Evolutionary conservation across 2,113 vertebrate species (phyloP).

Genomic region (Chamaea fasciata): DNA sequence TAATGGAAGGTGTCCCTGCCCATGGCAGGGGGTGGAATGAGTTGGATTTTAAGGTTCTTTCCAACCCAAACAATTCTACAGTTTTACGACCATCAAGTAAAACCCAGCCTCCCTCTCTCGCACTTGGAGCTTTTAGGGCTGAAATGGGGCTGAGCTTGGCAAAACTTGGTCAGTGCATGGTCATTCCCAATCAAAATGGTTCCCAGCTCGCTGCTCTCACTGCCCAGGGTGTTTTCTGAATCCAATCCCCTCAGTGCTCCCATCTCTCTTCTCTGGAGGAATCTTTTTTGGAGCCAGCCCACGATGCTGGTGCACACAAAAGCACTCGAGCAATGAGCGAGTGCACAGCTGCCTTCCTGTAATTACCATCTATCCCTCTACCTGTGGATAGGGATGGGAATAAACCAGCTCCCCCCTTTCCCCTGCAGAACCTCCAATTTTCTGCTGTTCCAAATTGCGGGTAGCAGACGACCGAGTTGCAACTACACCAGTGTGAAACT

Average conservation of each 20-base stretch:
- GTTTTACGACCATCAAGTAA: neutral
- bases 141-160: neutral
- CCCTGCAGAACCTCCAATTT: neutral
- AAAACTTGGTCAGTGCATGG: neutral
- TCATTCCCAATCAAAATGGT: neutral
- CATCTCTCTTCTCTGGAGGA: neutral
- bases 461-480: neutral
- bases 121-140: neutral
- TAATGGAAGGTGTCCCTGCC: too few relatives aligned
- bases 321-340: neutral
- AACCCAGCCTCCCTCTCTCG: neutral
- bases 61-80: neutral
- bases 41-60: neutral
- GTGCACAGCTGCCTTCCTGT: neutral
- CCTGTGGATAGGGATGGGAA: neutral
- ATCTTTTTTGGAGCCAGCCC: neutral
- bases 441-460: neutral
- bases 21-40: fast-evolving
- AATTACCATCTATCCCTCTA: neutral
- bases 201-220: neutral
- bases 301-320: neutral
- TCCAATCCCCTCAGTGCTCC: neutral
- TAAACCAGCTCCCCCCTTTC: neutral
- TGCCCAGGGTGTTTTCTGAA: neutral
- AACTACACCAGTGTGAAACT: neutral